These are phyloP conservation scores for Hyles lineata DNA, from an alignment of 2,888 invertebrate species.

Conservation along the genomic window DNA sequence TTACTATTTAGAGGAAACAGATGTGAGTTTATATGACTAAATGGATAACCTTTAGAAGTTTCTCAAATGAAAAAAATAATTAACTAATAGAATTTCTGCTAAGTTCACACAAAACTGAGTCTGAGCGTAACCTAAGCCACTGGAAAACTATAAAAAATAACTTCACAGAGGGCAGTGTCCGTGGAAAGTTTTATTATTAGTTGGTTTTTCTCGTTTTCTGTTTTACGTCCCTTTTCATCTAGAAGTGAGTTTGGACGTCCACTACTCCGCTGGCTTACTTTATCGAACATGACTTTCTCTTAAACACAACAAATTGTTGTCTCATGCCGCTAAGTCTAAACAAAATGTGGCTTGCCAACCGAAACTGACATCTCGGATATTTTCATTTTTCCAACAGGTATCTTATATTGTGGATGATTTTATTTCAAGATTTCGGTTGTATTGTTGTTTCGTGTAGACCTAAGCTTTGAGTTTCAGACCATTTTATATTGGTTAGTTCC, in stretches of 20 bases:
- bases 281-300: slow-evolving; percentile 4
- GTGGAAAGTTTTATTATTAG: slow-evolving; percentile 17
- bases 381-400: neutral
- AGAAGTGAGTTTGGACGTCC: neutral
- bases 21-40: too few relatives aligned
- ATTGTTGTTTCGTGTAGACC: neutral
- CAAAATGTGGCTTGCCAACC: neutral
- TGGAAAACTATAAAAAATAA: slow-evolving; percentile 7
- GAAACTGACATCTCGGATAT: neutral
- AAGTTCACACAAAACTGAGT: neutral
- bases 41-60: too few relatives aligned
- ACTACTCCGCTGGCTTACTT: neutral
- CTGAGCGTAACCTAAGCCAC: neutral
- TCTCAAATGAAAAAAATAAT: too few relatives aligned
- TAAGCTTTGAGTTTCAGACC: too few relatives aligned
- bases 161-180: slow-evolving; percentile 8
- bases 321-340: neutral
- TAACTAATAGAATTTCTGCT: too few relatives aligned
- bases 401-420: neutral
- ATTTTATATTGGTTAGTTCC: too few relatives aligned
- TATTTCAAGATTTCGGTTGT: neutral
- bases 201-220: slow-evolving; percentile 8
- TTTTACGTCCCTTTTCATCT: slow-evolving; percentile 16
- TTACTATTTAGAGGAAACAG: too few relatives aligned
- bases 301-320: slow-evolving; percentile 9